Percentiles rank a stretch among this genome's conserved stretches.
These are phyloP conservation scores for Aphis gossypii DNA, from an alignment of 1,140 invertebrate species.

Conservation along the genomic window DNA sequence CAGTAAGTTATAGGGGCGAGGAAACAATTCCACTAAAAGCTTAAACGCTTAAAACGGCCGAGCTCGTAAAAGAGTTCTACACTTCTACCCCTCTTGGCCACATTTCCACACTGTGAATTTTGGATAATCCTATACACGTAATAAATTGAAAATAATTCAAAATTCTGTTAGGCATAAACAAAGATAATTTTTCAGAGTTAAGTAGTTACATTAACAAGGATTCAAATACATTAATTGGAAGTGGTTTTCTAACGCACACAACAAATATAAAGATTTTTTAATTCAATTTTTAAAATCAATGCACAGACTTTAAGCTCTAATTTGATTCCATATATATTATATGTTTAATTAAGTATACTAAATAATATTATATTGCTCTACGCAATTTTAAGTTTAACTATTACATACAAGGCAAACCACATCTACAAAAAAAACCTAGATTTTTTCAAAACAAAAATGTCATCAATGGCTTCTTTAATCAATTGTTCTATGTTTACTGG, in stretches of 20 bases:
- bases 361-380: not conserved
- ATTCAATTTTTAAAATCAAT: not conserved
- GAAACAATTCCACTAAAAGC: conserved; percentile 58
- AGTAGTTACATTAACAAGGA: not conserved
- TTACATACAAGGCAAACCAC: not conserved
- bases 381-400: not conserved
- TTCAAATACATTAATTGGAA: not conserved
- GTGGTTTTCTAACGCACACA: not conserved
- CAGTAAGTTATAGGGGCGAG: conserved; percentile 56
- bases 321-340: not conserved
- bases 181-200: not conserved
- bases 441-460: not conserved
- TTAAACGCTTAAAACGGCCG: conserved; percentile 50
- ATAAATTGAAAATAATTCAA: conserved; percentile 54
- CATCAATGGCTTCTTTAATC: no score
- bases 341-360: not conserved
- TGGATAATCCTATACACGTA: conserved; percentile 14
- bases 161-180: not conserved
- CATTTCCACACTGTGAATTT: not conserved
- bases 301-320: not conserved
- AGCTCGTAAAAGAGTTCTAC: conserved; percentile 42
- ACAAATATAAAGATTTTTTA: not conserved
- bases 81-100: not conserved
- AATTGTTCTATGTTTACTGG: no score
- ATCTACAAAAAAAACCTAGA: not conserved